Conservation (phyloP, 2,888 invertebrate species). For the Julus scanicus region DNA sequence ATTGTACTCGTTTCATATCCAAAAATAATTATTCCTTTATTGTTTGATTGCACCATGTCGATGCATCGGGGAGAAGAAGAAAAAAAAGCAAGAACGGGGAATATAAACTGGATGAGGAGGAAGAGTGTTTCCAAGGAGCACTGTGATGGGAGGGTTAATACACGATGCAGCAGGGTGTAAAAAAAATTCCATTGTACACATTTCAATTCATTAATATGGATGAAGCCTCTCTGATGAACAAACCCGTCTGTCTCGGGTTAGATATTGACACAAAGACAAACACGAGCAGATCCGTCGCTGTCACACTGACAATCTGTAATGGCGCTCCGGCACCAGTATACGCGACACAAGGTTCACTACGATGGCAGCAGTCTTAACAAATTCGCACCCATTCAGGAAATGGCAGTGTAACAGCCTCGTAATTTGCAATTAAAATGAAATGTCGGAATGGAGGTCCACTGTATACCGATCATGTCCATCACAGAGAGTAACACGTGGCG, state of each 20-base stretch:
- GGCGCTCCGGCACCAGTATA: not conserved
- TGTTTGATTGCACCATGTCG: not conserved
- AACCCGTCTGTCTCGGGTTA: not conserved
- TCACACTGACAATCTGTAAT: not conserved
- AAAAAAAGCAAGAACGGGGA: not conserved
- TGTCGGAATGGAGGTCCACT: slow-evolving; percentile 1
- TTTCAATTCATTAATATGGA: slow-evolving; percentile 42
- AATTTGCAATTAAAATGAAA: slow-evolving; percentile 42
- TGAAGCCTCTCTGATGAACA: slow-evolving; percentile 12
- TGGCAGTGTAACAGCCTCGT: not conserved
- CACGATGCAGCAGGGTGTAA: slow-evolving; percentile 15
- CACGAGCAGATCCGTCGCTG: not conserved
- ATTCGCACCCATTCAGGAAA: not conserved
- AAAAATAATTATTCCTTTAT: slow-evolving; percentile 31
- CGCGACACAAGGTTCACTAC: too few species aligned
- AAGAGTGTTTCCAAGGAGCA: not conserved
- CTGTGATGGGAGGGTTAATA: not conserved
- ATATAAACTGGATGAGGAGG: not conserved
- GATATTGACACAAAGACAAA: slow-evolving; percentile 42
- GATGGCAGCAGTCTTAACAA: not conserved
- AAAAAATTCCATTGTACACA: slow-evolving; percentile 29
- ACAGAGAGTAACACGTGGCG: not conserved
- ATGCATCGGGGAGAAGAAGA: not conserved
- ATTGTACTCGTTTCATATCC: not conserved
- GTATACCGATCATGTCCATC: not conserved